These are phyloP conservation scores for Manacus vitellinus DNA, from an alignment of 2,113 vertebrate species.

Conservation along the genomic window DNA sequence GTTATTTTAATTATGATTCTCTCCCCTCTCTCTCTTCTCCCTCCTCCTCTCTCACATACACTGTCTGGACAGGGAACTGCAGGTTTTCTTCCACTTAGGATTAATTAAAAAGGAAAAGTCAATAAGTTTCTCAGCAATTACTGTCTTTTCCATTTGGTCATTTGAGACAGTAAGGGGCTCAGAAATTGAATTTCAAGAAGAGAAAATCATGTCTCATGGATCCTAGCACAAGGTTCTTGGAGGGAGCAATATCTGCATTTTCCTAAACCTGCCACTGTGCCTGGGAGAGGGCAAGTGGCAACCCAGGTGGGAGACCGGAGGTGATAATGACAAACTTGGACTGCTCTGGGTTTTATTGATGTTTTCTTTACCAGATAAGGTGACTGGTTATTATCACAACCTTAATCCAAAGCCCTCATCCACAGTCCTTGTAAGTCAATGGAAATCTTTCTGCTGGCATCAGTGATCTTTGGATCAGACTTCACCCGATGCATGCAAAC, in stretches of 20 bases:
- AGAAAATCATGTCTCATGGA: conserved; percentile 27
- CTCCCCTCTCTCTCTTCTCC: background rate
- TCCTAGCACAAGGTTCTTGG: background rate
- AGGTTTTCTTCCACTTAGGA: conserved; percentile 64
- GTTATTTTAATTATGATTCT: conserved; percentile 68
- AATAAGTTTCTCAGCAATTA: conserved; percentile 51
- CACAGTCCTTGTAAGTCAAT: background rate
- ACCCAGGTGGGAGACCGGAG: background rate
- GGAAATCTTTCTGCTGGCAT: background rate
- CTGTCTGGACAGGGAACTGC: conserved; percentile 20
- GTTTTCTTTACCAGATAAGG: background rate
- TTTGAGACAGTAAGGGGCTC: conserved; percentile 13
- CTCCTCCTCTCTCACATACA: background rate
- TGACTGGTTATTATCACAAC: background rate
- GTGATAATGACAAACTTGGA: conserved; percentile 17
- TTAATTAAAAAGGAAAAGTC: conserved; percentile 69
- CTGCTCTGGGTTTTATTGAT: background rate
- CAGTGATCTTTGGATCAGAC: background rate
- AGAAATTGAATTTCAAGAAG: conserved; percentile 46
- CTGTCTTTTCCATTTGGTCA: conserved; percentile 45
- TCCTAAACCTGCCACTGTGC: background rate
- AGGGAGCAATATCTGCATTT: background rate
- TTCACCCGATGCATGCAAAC: background rate
- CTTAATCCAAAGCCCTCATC: background rate
- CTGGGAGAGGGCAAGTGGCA: background rate